Percentiles rank a stretch among this genome's conserved stretches.
phyloP scores from a whole-genome alignment of 92 coral and sea anemone species.

The Palythoa grandiflora region DNA sequence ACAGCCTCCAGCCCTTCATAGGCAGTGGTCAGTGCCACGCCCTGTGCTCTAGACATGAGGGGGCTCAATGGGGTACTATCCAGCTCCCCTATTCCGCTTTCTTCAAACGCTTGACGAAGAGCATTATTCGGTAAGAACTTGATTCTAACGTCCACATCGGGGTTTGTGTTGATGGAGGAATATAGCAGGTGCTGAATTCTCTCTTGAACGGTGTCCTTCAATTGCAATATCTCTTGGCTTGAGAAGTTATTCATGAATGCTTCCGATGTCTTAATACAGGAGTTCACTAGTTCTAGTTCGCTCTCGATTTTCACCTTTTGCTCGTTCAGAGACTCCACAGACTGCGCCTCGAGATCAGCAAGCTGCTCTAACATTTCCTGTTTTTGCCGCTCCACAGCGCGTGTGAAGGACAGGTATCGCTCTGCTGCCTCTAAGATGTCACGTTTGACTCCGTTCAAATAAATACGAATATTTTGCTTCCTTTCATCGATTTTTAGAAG shows the following conservation, averaged over 20 bases:
- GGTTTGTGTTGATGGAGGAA: constrained; percentile 7
- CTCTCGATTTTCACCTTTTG: constrained; percentile 23
- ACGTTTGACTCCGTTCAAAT: constrained; percentile 46
- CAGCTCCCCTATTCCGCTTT: constrained; percentile 39
- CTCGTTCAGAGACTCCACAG: constrained; percentile 3
- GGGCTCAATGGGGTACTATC: constrained; percentile 29
- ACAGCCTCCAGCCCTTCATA: constrained; percentile 32
- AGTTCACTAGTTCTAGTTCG: constrained; percentile 29
- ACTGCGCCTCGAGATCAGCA: constrained; percentile 30
- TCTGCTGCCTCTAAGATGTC: constrained; percentile 34
- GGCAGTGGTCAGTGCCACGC: constrained; percentile 42
- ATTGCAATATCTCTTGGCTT: constrained; percentile 35
- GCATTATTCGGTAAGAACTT: constrained; percentile 22
- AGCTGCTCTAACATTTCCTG: constrained; percentile 40
- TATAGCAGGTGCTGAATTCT: constrained; percentile 21
- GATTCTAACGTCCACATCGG: constrained; percentile 30
- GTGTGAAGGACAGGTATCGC: constrained; percentile 18
- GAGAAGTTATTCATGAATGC: constrained; percentile 32
- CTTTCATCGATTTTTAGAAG: constrained; percentile 30
- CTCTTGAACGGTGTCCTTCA: constrained; percentile 32
- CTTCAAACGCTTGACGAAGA: constrained; percentile 37
- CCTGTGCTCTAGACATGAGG: constrained; percentile 37
- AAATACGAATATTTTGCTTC: constrained; percentile 40
- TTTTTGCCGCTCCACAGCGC: constrained; percentile 47
- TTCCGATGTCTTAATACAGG: constrained; percentile 20